phyloP scores from a whole-genome alignment of 2,888 invertebrate genomes.

The Gastrophysa polygoni region DNA sequence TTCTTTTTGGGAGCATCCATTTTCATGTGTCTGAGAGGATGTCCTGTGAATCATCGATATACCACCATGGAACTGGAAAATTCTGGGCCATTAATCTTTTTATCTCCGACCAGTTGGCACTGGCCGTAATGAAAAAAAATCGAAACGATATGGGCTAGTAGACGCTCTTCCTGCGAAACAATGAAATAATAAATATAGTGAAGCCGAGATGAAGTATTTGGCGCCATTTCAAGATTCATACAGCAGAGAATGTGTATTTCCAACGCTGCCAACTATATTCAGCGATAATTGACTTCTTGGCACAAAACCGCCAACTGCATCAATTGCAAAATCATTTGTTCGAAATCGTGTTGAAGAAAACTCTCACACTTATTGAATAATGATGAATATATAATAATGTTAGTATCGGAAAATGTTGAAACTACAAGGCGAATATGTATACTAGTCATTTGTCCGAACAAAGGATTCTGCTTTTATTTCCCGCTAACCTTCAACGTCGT shows the following conservation, averaged over 20 bases:
- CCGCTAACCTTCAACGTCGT: too few relatives aligned
- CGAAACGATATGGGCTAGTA: slow-evolving; percentile 4
- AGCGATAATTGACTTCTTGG: not conserved
- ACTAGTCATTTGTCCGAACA: too few relatives aligned
- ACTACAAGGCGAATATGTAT: too few relatives aligned
- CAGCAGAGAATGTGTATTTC: slow-evolving; percentile 43
- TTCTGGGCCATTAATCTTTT: not conserved
- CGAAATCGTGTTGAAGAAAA: too few relatives aligned
- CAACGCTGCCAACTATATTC: slow-evolving; percentile 40
- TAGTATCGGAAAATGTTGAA: too few relatives aligned
- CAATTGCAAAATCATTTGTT: not conserved
- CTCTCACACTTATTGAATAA: too few relatives aligned
- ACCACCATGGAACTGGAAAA: not conserved
- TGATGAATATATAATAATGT: too few relatives aligned
- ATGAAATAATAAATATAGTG: slow-evolving; percentile 47
- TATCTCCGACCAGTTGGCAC: slow-evolving; percentile 8
- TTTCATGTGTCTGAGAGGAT: not conserved
- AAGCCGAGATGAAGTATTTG: slow-evolving; percentile 39
- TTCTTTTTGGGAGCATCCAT: not conserved
- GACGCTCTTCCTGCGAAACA: slow-evolving; percentile 38
- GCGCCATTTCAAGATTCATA: slow-evolving; percentile 48
- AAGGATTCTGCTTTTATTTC: too few relatives aligned
- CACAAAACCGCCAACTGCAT: not conserved
- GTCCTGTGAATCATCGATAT: not conserved
- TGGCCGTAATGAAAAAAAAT: slow-evolving; percentile 11